Evolutionary conservation across 1,140 invertebrate species (phyloP).

Genomic region (Caenorhabditis latens): DNA sequence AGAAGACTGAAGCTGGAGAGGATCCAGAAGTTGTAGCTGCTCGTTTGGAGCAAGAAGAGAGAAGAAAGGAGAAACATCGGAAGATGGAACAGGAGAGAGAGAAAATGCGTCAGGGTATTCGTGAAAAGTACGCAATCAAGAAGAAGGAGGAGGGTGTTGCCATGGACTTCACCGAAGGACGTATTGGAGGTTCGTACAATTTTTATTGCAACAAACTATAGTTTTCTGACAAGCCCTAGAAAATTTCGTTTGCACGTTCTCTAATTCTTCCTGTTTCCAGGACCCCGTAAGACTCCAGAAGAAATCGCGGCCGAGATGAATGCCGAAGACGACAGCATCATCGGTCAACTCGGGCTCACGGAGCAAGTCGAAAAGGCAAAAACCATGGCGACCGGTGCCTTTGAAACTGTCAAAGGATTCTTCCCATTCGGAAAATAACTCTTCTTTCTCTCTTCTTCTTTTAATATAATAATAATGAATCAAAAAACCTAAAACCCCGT

Average conservation of each 20-base stretch:
- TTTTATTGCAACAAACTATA: background rate
- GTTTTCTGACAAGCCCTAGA: background rate
- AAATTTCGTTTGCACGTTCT: no score
- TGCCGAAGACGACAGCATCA: slow-evolving; percentile 69
- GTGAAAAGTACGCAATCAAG: slow-evolving; percentile 85
- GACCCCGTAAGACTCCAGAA: slow-evolving; percentile 75
- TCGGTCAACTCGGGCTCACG: slow-evolving; percentile 76
- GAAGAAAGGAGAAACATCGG: slow-evolving; percentile 81
- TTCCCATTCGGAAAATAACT: slow-evolving; percentile 76
- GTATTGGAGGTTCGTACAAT: slow-evolving; percentile 70
- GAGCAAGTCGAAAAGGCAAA: slow-evolving; percentile 77
- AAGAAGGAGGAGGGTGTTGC: slow-evolving; percentile 73
- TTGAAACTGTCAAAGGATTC: slow-evolving; percentile 75
- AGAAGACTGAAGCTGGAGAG: slow-evolving; percentile 70
- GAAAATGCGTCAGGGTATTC: slow-evolving; percentile 96
- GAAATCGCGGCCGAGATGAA: slow-evolving; percentile 73
- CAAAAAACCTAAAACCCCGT: no score
- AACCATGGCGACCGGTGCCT: slow-evolving; percentile 73
- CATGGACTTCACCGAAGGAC: slow-evolving; percentile 70
- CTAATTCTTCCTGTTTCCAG: background rate
- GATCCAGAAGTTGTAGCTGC: slow-evolving; percentile 79
- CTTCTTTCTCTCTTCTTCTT: background rate
- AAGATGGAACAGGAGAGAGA: slow-evolving; percentile 98
- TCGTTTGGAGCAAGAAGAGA: slow-evolving; percentile 80
- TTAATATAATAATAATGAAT: background rate